A percentile compares a stretch with the other conserved stretches of the same genome.
Evolutionary conservation across 2,113 vertebrate genomes (phyloP).

Genomic region (Cottus gobio): DNA sequence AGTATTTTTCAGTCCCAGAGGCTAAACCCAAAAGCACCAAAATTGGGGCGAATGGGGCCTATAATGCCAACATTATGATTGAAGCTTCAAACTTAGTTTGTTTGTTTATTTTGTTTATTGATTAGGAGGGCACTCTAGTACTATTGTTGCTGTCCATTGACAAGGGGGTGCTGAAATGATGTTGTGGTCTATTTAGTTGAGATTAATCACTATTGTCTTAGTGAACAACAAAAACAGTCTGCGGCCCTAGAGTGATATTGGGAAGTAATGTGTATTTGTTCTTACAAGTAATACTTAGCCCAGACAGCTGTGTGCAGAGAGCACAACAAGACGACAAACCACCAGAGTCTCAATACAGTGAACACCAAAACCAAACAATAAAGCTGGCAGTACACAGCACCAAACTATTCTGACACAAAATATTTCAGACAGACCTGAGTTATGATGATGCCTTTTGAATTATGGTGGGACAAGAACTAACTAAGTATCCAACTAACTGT

Average conservation of each 20-base stretch:
- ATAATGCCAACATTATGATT: no score
- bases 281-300: not conserved
- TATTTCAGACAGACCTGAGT: not conserved
- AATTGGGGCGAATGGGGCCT: no score
- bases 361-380: not conserved
- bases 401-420: not conserved
- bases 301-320: not conserved
- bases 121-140: not conserved
- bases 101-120: not conserved
- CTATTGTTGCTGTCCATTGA: not conserved
- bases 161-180: not conserved
- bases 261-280: not conserved
- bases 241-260: not conserved
- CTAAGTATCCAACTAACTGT: no score
- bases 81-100: no score
- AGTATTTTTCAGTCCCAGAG: no score
- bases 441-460: not conserved
- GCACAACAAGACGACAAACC: not conserved
- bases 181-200: not conserved
- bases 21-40: no score
- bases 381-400: not conserved
- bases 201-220: not conserved
- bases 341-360: not conserved
- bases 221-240: not conserved
- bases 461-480: no score